A percentile compares a stretch with the other conserved stretches of the same genome.
phyloP scores from a whole-genome alignment of 2,113 vertebrate genomes.

The Seriola dumerili region DNA sequence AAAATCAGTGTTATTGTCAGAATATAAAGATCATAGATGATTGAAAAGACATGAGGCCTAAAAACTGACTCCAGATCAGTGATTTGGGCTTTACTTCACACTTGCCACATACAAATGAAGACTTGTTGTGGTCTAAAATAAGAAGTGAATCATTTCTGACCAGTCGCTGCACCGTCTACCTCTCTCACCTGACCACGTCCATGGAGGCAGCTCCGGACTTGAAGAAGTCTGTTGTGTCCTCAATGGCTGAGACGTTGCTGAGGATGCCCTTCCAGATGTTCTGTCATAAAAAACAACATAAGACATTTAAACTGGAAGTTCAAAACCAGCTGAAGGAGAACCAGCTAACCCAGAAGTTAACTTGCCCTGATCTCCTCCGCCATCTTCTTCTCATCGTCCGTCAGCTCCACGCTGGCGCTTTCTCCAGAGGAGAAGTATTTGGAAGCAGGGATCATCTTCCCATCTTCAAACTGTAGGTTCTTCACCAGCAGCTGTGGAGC shows the following conservation, averaged over 20 bases:
- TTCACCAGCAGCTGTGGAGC: slow-evolving; percentile 86
- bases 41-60: no score
- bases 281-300: slow-evolving; percentile 65
- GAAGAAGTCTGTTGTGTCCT: slow-evolving; percentile 91
- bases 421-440: slow-evolving; percentile 87
- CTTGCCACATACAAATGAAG: no score
- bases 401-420: slow-evolving; percentile 85
- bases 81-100: no score
- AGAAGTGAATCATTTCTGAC: not conserved
- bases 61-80: no score
- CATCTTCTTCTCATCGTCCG: slow-evolving; percentile 82
- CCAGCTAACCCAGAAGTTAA: not conserved
- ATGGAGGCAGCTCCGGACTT: slow-evolving; percentile 91
- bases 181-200: slow-evolving; percentile 90
- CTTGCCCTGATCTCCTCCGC: slow-evolving; percentile 85
- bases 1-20: no score
- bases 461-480: slow-evolving; percentile 90
- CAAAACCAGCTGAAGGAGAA: not conserved
- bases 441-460: slow-evolving; percentile 89
- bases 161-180: not conserved
- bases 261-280: slow-evolving; percentile 88
- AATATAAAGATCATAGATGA: no score
- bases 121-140: not conserved
- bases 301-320: not conserved
- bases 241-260: slow-evolving; percentile 82